Evolutionary conservation across 2,113 vertebrate genomes (phyloP).

Genomic region (Bos javanicus): DNA sequence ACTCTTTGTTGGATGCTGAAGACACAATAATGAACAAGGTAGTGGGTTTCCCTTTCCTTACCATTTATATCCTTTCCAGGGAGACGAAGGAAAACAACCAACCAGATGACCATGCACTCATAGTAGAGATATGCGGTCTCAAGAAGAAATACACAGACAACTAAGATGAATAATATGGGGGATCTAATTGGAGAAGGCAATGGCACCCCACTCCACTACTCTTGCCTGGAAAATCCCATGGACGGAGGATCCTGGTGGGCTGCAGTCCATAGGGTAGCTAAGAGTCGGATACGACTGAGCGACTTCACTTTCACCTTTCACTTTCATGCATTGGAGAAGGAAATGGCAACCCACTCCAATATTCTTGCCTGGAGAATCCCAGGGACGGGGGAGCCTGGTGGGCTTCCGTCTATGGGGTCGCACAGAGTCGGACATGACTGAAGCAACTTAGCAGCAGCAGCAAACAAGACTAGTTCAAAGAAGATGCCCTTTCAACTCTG

Average conservation of each 20-base stretch:
- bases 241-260: no score
- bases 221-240: no score
- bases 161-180: neutral
- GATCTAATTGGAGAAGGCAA: neutral
- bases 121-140: neutral
- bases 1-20: neutral
- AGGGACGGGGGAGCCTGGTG: no score
- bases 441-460: no score
- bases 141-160: neutral
- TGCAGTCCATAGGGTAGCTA: no score
- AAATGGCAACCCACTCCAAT: no score
- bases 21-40: neutral
- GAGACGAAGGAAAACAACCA: neutral
- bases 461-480: neutral
- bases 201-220: no score
- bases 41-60: neutral
- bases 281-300: no score
- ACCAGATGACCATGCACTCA: neutral
- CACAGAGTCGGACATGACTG: rapidly evolving
- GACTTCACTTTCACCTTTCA: no score
- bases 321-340: no score
- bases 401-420: rapidly evolving
- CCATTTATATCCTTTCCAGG: neutral
- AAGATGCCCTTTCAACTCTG: neutral
- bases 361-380: no score